Evolutionary conservation across 2,888 invertebrate genomes (phyloP), one percentile per base, ranked within the genome.

Genomic region (Mongoloraphidia duomilia): DNA sequence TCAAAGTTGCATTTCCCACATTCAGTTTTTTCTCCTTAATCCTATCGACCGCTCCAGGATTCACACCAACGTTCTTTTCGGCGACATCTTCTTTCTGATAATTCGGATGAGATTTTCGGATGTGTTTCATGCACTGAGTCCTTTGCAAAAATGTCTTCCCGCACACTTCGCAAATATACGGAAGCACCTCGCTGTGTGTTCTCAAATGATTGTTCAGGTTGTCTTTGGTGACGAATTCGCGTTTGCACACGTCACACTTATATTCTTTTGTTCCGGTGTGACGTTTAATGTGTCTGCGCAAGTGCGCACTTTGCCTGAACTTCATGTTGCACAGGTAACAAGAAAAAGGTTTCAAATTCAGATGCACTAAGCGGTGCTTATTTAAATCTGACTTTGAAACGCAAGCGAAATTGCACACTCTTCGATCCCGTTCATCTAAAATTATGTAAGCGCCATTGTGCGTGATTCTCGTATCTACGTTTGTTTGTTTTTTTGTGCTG

Each of bases 131-230:
- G 17, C 38, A 46, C 17, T 46, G 46, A 33, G 36, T 34, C n/a
- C 46, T 35, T 12, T 46, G 46, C 34, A 38, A 26, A 8, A 46
- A 40, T n/a, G 46, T 46, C 33, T 33, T 46, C 9, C 46, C 40
- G 12, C 46, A 46, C 14, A 26, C 13, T 13, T 46, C 46, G n/a
- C 46, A 46, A 9, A 40, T 46, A 33, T 26, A 46, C 2, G 39
- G 38, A 9, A 39, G n/a, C 11, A 39, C 46, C n/a, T 34, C 39
- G 9, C 33, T 38, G 12, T 46, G 46, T 4, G 26, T 46, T n/a
- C 26, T 35, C n/a, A 39, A 33, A 46, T 46, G 46, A 34, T 46
- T 46, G 38, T 46, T 46, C 14, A 46, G 26, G 34, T 46, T 46
- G 34, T 46, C 46, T 12, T 46, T 46, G 2, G 46, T 46, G 17